Evolutionary conservation across 1,140 invertebrate genomes (phyloP).

Genomic region (Heliconius hewitsoni): DNA sequence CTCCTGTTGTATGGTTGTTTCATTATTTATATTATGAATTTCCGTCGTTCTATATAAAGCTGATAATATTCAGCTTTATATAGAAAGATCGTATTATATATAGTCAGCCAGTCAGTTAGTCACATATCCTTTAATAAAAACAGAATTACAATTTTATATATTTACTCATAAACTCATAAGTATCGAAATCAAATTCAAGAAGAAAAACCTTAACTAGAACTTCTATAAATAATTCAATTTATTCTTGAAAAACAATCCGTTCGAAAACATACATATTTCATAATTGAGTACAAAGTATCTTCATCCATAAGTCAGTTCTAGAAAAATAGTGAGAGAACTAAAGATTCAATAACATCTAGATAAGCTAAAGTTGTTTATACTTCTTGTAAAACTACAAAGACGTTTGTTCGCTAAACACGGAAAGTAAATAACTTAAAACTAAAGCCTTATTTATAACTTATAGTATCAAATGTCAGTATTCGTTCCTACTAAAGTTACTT

Average conservation of each 20-base stretch:
- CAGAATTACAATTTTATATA: too few relatives aligned
- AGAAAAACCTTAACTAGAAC: too few relatives aligned
- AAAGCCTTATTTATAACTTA: background rate
- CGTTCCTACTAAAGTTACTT: background rate
- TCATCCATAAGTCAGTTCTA: constrained; percentile 17
- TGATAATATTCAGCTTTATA: background rate
- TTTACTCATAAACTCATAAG: too few relatives aligned
- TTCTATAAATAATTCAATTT: background rate
- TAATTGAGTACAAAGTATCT: constrained; percentile 15
- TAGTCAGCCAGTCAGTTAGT: background rate
- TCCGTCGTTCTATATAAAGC: background rate
- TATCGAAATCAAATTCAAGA: too few relatives aligned
- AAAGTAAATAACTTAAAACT: background rate
- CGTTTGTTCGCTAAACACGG: background rate
- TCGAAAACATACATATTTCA: constrained; percentile 17
- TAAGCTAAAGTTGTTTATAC: constrained; percentile 10
- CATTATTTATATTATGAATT: constrained; percentile 1
- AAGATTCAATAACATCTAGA: constrained; percentile 24
- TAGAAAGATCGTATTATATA: background rate
- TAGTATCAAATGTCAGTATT: background rate
- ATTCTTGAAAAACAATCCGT: background rate
- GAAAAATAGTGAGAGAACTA: constrained; percentile 14
- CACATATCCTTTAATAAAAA: background rate
- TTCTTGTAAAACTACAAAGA: constrained; percentile 14
- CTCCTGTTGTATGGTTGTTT: background rate